A percentile compares a stretch with the other conserved stretches of the same genome.
These are phyloP conservation scores for Phyllopteryx taeniolatus DNA, from an alignment of 2,113 vertebrate genomes.

Conservation along the genomic window DNA sequence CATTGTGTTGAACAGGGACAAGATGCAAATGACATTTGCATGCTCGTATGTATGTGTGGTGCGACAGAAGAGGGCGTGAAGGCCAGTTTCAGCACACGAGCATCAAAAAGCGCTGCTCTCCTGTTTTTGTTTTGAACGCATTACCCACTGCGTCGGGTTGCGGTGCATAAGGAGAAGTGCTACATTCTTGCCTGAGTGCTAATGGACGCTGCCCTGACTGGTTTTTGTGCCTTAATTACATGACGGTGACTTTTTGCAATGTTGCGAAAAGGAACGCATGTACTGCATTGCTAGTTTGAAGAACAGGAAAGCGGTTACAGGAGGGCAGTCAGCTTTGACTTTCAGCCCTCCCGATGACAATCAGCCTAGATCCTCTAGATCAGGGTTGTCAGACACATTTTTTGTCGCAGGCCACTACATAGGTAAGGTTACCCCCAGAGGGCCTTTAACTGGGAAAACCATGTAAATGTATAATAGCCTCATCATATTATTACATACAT, in stretches of 20 bases:
- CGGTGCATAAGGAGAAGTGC: constrained; percentile 26
- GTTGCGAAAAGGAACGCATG: background rate
- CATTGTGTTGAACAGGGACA: background rate
- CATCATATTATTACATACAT: too few species aligned
- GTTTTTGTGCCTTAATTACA: constrained; percentile 16
- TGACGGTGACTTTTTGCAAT: background rate
- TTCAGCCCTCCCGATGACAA: background rate
- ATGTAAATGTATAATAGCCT: too few species aligned
- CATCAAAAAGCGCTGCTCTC: constrained; percentile 23
- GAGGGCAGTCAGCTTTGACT: background rate
- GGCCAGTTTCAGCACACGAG: constrained; percentile 28
- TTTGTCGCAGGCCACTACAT: too few species aligned
- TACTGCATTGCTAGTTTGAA: background rate
- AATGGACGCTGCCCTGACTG: constrained; percentile 32
- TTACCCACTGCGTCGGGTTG: constrained; percentile 26
- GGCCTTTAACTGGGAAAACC: background rate
- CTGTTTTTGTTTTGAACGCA: constrained; percentile 52
- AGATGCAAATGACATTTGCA: constrained; percentile 68
- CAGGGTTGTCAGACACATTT: background rate
- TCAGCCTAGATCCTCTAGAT: background rate
- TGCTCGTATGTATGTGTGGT: constrained; percentile 16
- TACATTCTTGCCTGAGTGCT: constrained; percentile 43
- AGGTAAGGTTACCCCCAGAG: too few species aligned
- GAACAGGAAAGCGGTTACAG: background rate
- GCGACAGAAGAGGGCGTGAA: constrained; percentile 28